Evolutionary conservation across 2,797 vertebrate genomes (phyloP), one percentile per base, ranked within the genome.

Genomic region (Enteromius afrohamiltoni): DNA sequence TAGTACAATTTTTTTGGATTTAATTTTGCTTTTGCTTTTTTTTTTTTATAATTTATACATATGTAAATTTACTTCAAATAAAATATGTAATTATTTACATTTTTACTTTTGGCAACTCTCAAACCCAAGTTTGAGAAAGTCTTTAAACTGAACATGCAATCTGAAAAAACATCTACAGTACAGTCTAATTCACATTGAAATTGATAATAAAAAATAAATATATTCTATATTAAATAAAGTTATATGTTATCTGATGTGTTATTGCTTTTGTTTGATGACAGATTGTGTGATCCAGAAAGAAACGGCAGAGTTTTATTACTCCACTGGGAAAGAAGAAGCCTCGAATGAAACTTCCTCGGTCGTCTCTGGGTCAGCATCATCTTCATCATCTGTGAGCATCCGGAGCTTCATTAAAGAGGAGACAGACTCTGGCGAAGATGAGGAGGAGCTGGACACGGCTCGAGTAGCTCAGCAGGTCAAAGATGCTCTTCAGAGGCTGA

Each of bases 401-500:
- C 60, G 49, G 26, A 16, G 31, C 37, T 23, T 49, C 42, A 17
- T 64, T 19, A 75, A 82, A 69, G 60, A 69, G 2, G 68, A 83
- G 58, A 1, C 10, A 0, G 17, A 31, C 16, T 65, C 55, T 93
- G 0, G 88, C 89, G 0, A 85, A 90, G 96, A 98, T 0, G 97
- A 98, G 53, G 97, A 97, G 89, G 96, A 96, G 83, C 9, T 97
- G 88, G 97, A 98, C 88, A 99, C 98, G 0, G 93, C 96, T 0
- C 96, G 97, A 92, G 97, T 99, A 8, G 96, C 97, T 58, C 97
- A 96, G 92, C 97, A 97, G 91, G 97, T 99, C 92, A 99, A 97
- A 90, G 97, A 99, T 83, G 96, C 98, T 93, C 95, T 99, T 86
- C 93, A 99, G 85, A 97, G 96, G 82, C 97, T 98, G 92, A 98